Conservation (phyloP, 2,888 invertebrate species). For the Lypha dubia region DNA sequence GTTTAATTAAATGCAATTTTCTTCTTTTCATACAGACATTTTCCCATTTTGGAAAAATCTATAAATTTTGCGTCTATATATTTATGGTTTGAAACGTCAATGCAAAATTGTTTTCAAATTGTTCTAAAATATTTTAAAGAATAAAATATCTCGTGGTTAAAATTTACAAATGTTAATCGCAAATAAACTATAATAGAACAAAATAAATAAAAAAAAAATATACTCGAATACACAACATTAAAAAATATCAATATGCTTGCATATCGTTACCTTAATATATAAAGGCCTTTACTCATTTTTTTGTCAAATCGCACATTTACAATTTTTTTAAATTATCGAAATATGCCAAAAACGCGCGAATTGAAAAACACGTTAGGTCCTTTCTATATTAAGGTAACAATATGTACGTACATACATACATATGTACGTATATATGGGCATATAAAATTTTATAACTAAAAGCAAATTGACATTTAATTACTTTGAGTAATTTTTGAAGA, state of each 20-base stretch:
- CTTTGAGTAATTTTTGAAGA: conserved; percentile 11
- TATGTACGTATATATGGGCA: neutral
- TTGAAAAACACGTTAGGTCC: too few relatives aligned
- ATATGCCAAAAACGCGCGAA: too few relatives aligned
- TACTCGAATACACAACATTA: neutral
- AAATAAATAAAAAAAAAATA: conserved; percentile 6
- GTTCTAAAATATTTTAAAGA: neutral
- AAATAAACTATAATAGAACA: neutral
- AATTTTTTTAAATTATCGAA: too few relatives aligned
- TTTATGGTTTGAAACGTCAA: neutral
- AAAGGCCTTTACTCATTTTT: too few relatives aligned
- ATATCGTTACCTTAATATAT: too few relatives aligned
- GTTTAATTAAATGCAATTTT: too few relatives aligned
- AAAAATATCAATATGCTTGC: too few relatives aligned
- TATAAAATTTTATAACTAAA: conserved; percentile 11
- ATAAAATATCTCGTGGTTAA: neutral
- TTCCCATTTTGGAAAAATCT: neutral
- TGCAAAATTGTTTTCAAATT: neutral
- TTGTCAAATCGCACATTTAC: too few relatives aligned
- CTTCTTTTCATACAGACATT: too few relatives aligned
- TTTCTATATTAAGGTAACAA: too few relatives aligned
- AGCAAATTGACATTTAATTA: conserved; percentile 19
- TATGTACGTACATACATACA: neutral
- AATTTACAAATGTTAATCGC: conserved; percentile 4
- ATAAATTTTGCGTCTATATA: neutral